phyloP scores from a whole-genome alignment of 2,113 vertebrate species.

The Casuarius casuarius region DNA sequence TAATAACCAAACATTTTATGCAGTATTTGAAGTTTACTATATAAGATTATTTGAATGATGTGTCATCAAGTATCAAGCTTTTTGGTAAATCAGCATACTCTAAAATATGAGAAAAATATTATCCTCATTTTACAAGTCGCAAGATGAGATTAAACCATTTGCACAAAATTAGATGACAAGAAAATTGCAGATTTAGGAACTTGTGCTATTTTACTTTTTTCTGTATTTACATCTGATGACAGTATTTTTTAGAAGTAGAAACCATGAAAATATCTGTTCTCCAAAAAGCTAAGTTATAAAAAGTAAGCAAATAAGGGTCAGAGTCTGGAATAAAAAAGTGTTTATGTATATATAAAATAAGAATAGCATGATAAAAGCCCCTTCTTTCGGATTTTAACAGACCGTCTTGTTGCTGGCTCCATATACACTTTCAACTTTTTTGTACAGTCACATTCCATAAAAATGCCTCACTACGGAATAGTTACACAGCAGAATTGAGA shows the following conservation, averaged over 20 bases:
- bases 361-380: accelerated
- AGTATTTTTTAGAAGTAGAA: neutral
- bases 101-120: neutral
- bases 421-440: neutral
- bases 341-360: neutral
- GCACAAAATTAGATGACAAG: neutral
- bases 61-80: neutral
- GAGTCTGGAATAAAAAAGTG: neutral
- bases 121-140: neutral
- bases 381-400: neutral
- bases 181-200: neutral
- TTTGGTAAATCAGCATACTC: neutral
- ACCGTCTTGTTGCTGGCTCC: neutral
- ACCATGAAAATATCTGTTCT: neutral
- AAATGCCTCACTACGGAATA: neutral
- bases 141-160: neutral
- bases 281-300: neutral
- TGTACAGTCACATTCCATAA: neutral
- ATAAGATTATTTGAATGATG: neutral
- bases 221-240: neutral
- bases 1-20: neutral
- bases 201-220: neutral
- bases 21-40: neutral
- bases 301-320: neutral
- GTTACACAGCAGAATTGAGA: neutral